Base-by-base conservation (phyloP, 35 echinoderm and acorn worm genomes). In the Apostichopus californicus region DNA sequence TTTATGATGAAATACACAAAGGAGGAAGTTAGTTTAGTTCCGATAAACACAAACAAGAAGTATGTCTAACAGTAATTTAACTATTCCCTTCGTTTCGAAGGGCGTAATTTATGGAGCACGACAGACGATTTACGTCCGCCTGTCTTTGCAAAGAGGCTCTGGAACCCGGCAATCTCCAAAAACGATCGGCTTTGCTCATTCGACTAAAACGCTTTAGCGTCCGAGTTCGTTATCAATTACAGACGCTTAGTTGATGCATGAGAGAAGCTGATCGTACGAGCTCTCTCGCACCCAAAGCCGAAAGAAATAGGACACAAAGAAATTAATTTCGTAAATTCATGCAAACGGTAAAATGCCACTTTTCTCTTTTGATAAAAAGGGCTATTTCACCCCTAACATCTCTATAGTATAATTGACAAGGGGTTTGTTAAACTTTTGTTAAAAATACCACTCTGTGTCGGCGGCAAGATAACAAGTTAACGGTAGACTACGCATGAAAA, bases 41-140 rank as follows among this genome's bases (percentile, higher is more conserved):
- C 55, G 81, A 85, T 58, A 85, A 85, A 85, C 81, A 59, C 15
- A 85, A 58, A 85, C 54, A 85, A 85, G 17, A 59, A 56, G 55
- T 21, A 60, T 23, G 54, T 59, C 55, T 60, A 60, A 59, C 55
- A 60, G 56, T 58, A 52, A 18, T 85, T 85, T 60, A 85, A 20
- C 18, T n/a, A 4, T 85, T 85, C 57, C 17, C 81, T 21, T 46
- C 57, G 17, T 85, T 60, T 52, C 7, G 9, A 81, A 1, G 55
- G 15, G 5, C 5, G 55, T 85, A 83, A 83, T 57, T 83, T 25
- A 85, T 60, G 55, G 80, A 17, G 14, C 13, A 75, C 14, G 71
- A 22, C 18, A 75, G 17, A 75, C 71, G 21, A 75, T 75, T 75
- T 75, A 75, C 71, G 81, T 25, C 55, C 8, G 54, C 17, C 14